phyloP scores from a whole-genome alignment of 2,113 vertebrate species.

The Eubucco bourcierii region DNA sequence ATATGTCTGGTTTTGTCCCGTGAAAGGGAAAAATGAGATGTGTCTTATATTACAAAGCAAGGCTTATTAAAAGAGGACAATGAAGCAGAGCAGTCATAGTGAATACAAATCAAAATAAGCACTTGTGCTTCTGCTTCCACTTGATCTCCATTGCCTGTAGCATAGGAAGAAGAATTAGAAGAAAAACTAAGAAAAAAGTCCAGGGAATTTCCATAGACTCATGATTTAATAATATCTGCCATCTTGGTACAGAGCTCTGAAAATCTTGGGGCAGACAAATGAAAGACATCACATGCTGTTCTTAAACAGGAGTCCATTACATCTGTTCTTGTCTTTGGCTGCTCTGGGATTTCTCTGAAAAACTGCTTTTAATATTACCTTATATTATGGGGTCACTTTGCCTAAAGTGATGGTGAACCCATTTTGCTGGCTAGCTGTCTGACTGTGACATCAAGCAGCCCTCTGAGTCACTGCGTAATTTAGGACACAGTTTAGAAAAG shows the following conservation, averaged over 20 bases:
- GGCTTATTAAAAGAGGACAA: neutral
- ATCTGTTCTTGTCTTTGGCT: neutral
- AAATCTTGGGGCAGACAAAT: neutral
- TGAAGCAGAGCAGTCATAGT: neutral
- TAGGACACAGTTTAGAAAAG: slow-evolving; percentile 1
- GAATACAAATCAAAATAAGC: neutral
- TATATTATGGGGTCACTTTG: neutral
- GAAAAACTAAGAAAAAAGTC: neutral
- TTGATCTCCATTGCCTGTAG: neutral
- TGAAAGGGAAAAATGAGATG: neutral
- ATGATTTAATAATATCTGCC: neutral
- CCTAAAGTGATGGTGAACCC: neutral
- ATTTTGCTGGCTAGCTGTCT: neutral
- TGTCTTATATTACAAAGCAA: neutral
- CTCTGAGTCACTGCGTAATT: slow-evolving; percentile 23
- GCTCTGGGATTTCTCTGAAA: neutral
- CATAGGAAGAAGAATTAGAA: neutral
- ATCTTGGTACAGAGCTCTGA: neutral
- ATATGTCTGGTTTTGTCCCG: neutral
- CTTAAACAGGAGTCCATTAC: neutral
- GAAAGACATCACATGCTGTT: neutral
- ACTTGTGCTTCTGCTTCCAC: neutral
- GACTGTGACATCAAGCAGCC: neutral
- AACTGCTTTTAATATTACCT: neutral
- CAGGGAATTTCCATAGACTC: neutral